phyloP scores from a whole-genome alignment of 2,113 vertebrate species.

The Motacilla alba region DNA sequence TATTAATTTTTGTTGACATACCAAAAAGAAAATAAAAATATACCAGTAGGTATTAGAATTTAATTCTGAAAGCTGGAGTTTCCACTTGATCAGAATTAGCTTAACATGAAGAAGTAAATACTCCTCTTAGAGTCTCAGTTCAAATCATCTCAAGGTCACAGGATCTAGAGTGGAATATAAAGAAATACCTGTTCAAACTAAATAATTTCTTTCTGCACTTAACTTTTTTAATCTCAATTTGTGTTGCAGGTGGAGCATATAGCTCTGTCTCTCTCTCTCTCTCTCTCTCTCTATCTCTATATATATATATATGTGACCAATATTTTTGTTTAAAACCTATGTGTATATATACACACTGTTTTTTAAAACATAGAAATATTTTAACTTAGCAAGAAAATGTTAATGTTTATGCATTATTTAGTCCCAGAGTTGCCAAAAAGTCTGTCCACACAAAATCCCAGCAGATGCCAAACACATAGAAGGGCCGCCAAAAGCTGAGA shows the following conservation, averaged over 20 bases:
- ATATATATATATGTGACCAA: not conserved
- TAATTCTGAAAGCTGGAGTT: not conserved
- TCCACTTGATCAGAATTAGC: not conserved
- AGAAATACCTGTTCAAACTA: not conserved
- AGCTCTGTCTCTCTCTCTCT: not conserved
- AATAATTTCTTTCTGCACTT: not conserved
- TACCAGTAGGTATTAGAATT: not conserved
- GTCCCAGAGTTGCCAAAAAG: not conserved
- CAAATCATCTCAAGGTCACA: not conserved
- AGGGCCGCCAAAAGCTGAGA: not conserved
- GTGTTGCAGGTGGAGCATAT: not conserved
- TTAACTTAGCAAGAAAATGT: slow-evolving; percentile 1
- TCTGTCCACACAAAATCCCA: slow-evolving; percentile 2
- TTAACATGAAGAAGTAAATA: not conserved
- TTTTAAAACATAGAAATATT: not conserved
- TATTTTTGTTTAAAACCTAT: slow-evolving; percentile 28
- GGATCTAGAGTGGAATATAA: not conserved
- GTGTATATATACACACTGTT: not conserved
- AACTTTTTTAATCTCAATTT: not conserved
- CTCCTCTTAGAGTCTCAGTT: not conserved
- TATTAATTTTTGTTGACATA: not conserved
- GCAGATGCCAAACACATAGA: not conserved
- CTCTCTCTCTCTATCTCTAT: too few relatives aligned
- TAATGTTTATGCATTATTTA: slow-evolving; percentile 38
- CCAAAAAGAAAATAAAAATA: not conserved